Evolutionary conservation across 2,888 invertebrate genomes (phyloP), one percentile per base, ranked within the genome.

Genomic region (Leptinotarsa peninsularis): DNA sequence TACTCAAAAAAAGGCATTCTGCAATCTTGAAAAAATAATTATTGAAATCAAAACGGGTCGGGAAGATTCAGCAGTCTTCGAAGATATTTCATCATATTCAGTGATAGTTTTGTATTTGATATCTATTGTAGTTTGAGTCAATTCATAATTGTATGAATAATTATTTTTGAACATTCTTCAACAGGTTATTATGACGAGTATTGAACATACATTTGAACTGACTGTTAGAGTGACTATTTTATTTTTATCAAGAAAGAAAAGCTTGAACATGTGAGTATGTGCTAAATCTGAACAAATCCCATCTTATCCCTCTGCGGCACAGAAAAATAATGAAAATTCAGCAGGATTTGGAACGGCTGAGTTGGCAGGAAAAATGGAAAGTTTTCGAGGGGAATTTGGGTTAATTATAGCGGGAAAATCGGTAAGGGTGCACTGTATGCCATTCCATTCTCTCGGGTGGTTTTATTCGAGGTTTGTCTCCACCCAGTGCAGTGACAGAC

Each of bases 241-340:
- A 52, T 17, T 15, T 52, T 4, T 4, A 52, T 17, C 52, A 15
- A 4, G n/a, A 52, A 4, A 52, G n/a, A 17, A 52, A 15, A 4
- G 4, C 52, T 2, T 52, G 4, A n/a, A 43, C 10, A 43, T 43
- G 33, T 43, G 14, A 14, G n/a, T n/a, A 52, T 17, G 7, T n/a
- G n/a, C 52, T 52, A 7, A 52, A n/a, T n/a, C 52, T n/a, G 52
- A 52, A n/a, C 52, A 52, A 52, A 52, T 52, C 52, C n/a, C n/a
- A n/a, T n/a, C 15, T n/a, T 14, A 52, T 52, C 52, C 52, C 52
- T 52, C 4, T 52, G 52, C 52, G 52, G 52, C n/a, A 52, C 15
- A 52, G 52, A n/a, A 52, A 52, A 52, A 52, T 17, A 17, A 52
- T n/a, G 2, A 15, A 52, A 17, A 17, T 52, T 52, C 52, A 52